Conservation (phyloP, 2,113 vertebrate genomes). For the Hippocampus guttulatus region DNA sequence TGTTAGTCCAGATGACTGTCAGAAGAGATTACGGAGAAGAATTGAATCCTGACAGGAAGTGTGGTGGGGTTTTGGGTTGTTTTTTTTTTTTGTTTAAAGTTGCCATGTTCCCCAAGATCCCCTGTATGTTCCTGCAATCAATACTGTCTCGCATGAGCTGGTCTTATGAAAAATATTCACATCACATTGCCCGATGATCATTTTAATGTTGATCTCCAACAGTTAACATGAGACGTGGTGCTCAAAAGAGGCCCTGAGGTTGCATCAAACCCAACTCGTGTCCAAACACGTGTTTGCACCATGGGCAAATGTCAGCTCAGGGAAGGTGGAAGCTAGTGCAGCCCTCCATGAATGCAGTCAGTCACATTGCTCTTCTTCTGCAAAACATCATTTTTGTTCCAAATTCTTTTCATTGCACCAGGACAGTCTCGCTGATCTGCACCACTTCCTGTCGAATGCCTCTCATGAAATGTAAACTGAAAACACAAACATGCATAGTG, state of each 20-base stretch:
- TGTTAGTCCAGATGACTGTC: constrained; percentile 49
- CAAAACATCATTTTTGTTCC: constrained; percentile 31
- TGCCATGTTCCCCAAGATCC: constrained; percentile 16
- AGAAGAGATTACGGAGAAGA: constrained; percentile 37
- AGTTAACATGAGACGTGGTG: background rate
- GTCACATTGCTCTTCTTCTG: constrained; percentile 45
- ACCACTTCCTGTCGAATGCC: constrained; percentile 39
- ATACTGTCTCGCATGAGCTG: background rate
- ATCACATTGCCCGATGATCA: constrained; percentile 20
- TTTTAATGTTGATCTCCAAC: constrained; percentile 4
- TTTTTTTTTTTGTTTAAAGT: background rate
- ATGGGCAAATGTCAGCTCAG: constrained; percentile 4
- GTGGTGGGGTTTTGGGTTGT: background rate
- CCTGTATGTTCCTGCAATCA: constrained; percentile 34
- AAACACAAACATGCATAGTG: background rate
- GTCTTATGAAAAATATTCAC: constrained; percentile 1
- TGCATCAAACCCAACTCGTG: background rate
- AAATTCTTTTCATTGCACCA: constrained; percentile 39
- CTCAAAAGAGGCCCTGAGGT: constrained; percentile 9
- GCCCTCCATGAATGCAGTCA: constrained; percentile 24
- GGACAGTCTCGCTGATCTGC: constrained; percentile 28
- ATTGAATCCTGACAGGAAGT: constrained; percentile 10
- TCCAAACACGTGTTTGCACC: background rate
- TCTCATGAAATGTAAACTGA: constrained; percentile 22
- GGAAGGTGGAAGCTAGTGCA: background rate